A percentile compares a stretch with the other conserved stretches of the same genome.
Evolutionary conservation across 2,113 vertebrate species (phyloP).

Genomic region (Petrocephalus microphthalmus): DNA sequence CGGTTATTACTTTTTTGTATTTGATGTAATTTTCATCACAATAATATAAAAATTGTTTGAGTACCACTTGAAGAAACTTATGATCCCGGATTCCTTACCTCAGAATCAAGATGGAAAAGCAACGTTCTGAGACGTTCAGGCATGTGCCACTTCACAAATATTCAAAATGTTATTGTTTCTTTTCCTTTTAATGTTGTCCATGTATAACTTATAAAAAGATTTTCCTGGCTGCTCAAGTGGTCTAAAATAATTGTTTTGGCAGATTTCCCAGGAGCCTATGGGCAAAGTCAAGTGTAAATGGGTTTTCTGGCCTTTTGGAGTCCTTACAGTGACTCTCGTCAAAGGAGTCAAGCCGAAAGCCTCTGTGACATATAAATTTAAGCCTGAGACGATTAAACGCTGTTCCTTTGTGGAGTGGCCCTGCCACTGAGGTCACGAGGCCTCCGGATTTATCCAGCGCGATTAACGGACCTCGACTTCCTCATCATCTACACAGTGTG

Average conservation of each 20-base stretch:
- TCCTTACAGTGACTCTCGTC: background rate
- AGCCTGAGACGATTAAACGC: background rate
- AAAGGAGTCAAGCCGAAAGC: background rate
- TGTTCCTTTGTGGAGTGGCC: background rate
- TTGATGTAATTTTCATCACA: background rate
- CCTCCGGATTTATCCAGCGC: background rate
- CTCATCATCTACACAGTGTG: background rate
- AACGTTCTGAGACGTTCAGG: background rate
- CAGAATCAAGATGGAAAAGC: background rate
- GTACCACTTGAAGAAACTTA: background rate
- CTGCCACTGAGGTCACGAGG: background rate
- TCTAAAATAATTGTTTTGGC: constrained; percentile 8
- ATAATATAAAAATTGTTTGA: background rate
- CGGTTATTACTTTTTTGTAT: background rate
- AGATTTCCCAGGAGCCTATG: background rate
- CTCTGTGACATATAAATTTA: constrained; percentile 4
- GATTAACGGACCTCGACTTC: background rate
- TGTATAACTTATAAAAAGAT: background rate
- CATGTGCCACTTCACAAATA: background rate
- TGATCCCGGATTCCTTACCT: background rate
- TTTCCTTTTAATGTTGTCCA: background rate
- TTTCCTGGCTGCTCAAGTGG: background rate
- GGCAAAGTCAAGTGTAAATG: background rate
- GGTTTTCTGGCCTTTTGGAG: background rate
- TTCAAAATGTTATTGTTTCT: background rate